A percentile compares a stretch with the other conserved stretches of the same genome.
Conservation (phyloP, 2,797 vertebrate genomes). For the Trachurus trachurus region DNA sequence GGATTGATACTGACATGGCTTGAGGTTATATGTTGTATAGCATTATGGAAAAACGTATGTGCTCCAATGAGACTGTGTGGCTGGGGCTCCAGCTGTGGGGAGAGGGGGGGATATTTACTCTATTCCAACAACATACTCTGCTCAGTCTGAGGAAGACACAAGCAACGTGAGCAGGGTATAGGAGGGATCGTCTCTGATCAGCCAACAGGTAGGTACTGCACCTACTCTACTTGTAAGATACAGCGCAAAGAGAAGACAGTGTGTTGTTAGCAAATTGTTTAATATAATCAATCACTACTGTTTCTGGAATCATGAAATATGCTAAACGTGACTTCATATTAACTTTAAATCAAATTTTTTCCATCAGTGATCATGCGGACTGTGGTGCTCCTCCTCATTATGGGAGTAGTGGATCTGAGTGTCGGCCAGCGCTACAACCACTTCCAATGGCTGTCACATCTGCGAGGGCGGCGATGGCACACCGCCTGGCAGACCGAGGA, state of each 20-base stretch:
- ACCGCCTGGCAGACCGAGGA: constrained; percentile 70
- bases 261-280: neutral
- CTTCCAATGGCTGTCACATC: constrained; percentile 79
- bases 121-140: constrained; percentile 45
- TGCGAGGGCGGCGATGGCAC: constrained; percentile 72
- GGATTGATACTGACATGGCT: constrained; percentile 77
- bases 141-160: constrained; percentile 60
- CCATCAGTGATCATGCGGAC: constrained; percentile 72
- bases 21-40: constrained; percentile 65
- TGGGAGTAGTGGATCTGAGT: constrained; percentile 69
- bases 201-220: constrained; percentile 58
- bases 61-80: constrained; percentile 55
- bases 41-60: constrained; percentile 48
- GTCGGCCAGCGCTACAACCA: constrained; percentile 62
- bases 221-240: constrained; percentile 19
- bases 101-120: constrained; percentile 56
- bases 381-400: constrained; percentile 65
- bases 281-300: neutral
- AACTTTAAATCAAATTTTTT: constrained; percentile 10
- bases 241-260: neutral
- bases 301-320: neutral
- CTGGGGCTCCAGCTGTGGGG: constrained; percentile 38
- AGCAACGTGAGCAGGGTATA: constrained; percentile 36
- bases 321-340: neutral
- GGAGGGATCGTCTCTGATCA: constrained; percentile 47